Evolutionary conservation across 2,113 vertebrate species (phyloP), one percentile per base, ranked within the genome.

Genomic region (Phalacrocorax aristotelis): DNA sequence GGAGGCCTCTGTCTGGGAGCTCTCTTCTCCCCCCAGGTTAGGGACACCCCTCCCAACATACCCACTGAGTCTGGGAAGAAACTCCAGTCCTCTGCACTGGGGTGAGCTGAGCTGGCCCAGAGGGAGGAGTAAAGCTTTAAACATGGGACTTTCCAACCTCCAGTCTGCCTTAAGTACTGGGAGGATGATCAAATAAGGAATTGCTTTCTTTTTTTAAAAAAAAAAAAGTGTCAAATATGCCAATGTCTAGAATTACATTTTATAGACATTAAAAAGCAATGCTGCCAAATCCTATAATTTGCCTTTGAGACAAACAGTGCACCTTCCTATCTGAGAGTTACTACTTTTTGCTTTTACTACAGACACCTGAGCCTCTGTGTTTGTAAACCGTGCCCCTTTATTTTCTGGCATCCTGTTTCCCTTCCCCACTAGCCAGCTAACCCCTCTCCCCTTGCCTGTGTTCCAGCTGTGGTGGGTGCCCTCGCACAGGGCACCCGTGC

Each of bases 51-150:
- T 80, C 40, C 51, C 5, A 3, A 25, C 4, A 2, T 18, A 68
- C 27, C 17, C 36, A 11, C 5, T 20, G 46, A 42, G 10, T 32
- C n/a, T 29, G 15, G 36, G 79, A 27, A 90, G 40, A 74, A 90
- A 40, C 1, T 1, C 21, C 46, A 27, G 12, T 5, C 19, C 16
- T 5, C 18, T 1, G 0, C 12, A 10, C 44, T 32, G 36, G 7
- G 10, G 18, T 19, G 44, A 83, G 34, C 7, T 32, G 34, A 32
- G 69, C 49, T 92, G 25, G 9, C 26, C 48, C 36, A 34, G 20
- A n/a, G 51, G 48, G 27, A 83, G 27, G n/a, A 64, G 10, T 30
- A 89, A 86, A 87, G 6, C 34, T 9, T 55, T 60, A 38, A 83
- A 61, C 2, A 8, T 2, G 30, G n/a, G 27, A 7, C 11, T 55